Base-by-base conservation (phyloP, 2,888 invertebrate genomes). In the Ariolimax columbianus region DNA sequence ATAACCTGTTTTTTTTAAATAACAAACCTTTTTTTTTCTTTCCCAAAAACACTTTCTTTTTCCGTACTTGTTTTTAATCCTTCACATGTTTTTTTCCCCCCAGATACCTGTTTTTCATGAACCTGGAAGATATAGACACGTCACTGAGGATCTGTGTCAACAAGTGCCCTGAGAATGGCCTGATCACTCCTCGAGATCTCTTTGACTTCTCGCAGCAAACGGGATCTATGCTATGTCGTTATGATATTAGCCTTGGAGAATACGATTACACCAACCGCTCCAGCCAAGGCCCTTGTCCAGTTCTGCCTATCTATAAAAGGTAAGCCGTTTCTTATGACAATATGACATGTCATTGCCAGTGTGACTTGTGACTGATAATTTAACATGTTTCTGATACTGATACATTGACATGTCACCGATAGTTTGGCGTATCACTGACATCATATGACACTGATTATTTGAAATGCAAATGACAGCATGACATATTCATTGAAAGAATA, bases 111-210 rank as follows among this genome's bases (percentile, higher is more conserved):
- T 96, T 98, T 90, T 98, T 97, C 93, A 96, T 98, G 95, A 97
- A 98, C 93, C 95, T 97, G 2, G 95, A 95, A 86, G 96, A 97
- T 92, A 95, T 97, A 19, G 95, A 96, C 84, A 95, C 96, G 87
- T 97, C 97, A 0, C 94, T 97, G 33, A 97, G 97, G 94, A 96
- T 98, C 88, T 98, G 98, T 94, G 98, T 98, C 0, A 96, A 97
- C 91, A 95, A 96, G 94, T 98, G 98, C 93, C 98, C 98, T 0
- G 95, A 95, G 86, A 95, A 94, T 86, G 95, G 95, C 43, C 93
- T 98, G 90, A 94, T 94, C 2, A 95, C 95, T 30, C 94, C 96
- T 14, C 92, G 94, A 43, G 97, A 97, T 73, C 95, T 98, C 30
- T 95, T 96, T 90, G 93, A 95, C 55, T 98, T 97, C 95, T 97